These are phyloP conservation scores for Octomys mimax DNA, from an alignment of 2,797 vertebrate species.

Conservation along the genomic window DNA sequence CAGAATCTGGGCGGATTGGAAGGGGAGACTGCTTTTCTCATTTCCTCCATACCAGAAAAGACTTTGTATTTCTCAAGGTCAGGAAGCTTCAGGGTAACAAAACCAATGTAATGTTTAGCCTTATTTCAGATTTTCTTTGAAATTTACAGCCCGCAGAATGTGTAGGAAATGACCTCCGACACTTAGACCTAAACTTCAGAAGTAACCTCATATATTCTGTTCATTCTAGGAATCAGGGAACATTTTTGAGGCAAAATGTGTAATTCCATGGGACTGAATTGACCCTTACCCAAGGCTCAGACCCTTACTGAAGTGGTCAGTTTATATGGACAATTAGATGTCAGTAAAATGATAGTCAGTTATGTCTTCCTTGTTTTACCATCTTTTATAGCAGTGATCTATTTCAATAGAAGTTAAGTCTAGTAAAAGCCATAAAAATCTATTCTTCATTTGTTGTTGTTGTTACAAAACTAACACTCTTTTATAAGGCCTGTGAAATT, in stretches of 20 bases:
- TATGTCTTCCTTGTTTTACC: neutral
- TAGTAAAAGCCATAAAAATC: fast-evolving
- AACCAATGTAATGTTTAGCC: neutral
- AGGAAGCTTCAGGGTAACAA: conserved; percentile 48
- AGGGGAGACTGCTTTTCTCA: conserved; percentile 30
- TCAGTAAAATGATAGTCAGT: neutral
- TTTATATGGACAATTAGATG: neutral
- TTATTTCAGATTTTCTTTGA: conserved; percentile 32
- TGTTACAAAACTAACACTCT: neutral
- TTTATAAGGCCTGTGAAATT: neutral
- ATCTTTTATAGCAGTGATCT: conserved; percentile 16
- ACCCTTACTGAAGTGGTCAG: too few relatives aligned
- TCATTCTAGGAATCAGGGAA: conserved; percentile 12
- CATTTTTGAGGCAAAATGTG: neutral
- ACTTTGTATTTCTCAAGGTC: conserved; percentile 57
- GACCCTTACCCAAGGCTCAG: neutral
- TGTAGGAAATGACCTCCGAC: conserved; percentile 65
- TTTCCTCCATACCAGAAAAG: conserved; percentile 44
- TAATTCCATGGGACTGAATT: fast-evolving
- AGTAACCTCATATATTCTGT: neutral
- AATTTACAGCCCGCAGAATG: conserved; percentile 16
- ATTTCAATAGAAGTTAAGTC: conserved; percentile 7
- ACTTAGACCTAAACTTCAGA: neutral
- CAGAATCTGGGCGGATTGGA: fast-evolving
- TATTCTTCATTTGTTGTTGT: neutral